These are phyloP conservation scores for Furnarius figulus DNA, from an alignment of 2,113 vertebrate genomes.

Conservation along the genomic window DNA sequence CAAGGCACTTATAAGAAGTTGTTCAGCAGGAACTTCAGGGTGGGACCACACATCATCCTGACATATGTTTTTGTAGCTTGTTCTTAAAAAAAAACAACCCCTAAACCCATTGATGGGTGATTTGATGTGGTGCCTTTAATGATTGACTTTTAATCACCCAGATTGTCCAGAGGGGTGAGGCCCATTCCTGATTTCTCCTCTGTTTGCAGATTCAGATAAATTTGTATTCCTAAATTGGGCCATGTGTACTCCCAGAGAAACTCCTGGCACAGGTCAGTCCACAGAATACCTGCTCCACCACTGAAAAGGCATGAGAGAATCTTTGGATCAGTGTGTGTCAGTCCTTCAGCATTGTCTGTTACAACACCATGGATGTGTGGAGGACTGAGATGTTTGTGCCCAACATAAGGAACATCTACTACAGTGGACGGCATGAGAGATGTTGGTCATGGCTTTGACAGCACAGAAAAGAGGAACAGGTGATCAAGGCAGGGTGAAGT, in stretches of 20 bases:
- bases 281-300: not conserved
- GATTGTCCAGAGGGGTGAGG: not conserved
- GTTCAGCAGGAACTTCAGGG: not conserved
- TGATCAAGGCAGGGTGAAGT: not conserved
- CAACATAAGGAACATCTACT: not conserved
- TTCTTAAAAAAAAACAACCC: not conserved
- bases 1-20: not conserved
- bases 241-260: not conserved
- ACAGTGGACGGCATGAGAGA: not conserved
- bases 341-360: not conserved
- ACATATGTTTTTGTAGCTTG: not conserved
- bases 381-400: not conserved
- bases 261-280: not conserved
- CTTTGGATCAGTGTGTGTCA: not conserved
- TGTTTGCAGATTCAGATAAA: not conserved
- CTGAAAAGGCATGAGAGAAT: not conserved
- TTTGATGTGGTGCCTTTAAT: not conserved
- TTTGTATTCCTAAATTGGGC: not conserved
- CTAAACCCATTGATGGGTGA: not conserved
- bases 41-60: not conserved
- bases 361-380: not conserved
- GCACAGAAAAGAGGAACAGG: not conserved
- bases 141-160: not conserved
- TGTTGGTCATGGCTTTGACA: not conserved
- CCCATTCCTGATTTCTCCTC: not conserved